Base-by-base conservation (phyloP, 2,113 vertebrate species). In the Sinocyclocheilus anophthalmus region DNA sequence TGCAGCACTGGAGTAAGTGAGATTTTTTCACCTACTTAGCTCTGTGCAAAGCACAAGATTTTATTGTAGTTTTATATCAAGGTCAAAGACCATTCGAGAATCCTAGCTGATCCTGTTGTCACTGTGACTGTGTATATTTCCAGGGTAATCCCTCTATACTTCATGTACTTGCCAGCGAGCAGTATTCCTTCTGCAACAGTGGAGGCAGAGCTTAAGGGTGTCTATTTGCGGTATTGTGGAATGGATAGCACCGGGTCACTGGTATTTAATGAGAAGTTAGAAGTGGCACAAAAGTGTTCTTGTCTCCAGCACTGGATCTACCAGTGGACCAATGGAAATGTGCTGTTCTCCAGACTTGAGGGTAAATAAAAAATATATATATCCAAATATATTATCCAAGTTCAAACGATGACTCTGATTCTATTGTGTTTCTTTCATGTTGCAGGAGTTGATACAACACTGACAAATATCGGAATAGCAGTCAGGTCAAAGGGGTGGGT, bases 231-330 rank as follows among this genome's bases (percentile, higher is more conserved):
- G 48, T 97, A 96, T 89, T 97, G 96, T 16, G 89, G 91, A 59
- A 94, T 93, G 8, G 94, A 94, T 76, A 84, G 89, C 30, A 93
- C 90, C n/a, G 89, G 91, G 20, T 84, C 80, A 7, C 90, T 96
- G 78, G 89, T 93, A 33, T 87, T 91, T 14, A 88, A 88, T 67
- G 92, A 91, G 67, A 86, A 63, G 61, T 95, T 96, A 0, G 97
- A 98, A 90, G 88, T 96, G 0, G 89, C 95, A 87, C 96, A 96
- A 89, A 99, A 99, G 85, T 97, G 97, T 90, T 95, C 92, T 84
- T 88, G 96, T 82, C 98, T 99, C 92, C 98, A 99, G 93, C 98
- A 99, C 0, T 99, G 98, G 98, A 95, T 99, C 65, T 95, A 97
- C 83, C 96, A 97, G 91, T 98, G 97, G 97, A 99, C 97, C 0